These are phyloP conservation scores for Apogon hyalosoma DNA, from an alignment of 2,797 vertebrate species.

Conservation along the genomic window DNA sequence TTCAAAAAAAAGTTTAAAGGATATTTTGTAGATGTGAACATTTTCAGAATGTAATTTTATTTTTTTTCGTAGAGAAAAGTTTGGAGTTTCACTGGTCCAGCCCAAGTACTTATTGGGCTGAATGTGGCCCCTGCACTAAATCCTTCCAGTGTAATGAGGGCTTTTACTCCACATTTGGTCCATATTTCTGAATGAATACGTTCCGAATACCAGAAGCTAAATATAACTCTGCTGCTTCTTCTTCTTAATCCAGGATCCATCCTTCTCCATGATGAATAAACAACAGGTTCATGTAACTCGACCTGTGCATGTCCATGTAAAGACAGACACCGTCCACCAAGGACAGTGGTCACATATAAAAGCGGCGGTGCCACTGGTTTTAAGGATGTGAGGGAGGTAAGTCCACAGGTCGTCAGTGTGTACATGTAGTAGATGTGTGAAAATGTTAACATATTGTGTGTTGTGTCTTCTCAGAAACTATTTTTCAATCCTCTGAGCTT, in stretches of 20 bases:
- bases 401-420: not conserved
- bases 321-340: slow-evolving; percentile 45
- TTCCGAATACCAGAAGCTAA: slow-evolving; percentile 5
- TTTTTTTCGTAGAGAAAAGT: no score
- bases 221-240: slow-evolving; percentile 33
- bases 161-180: no score
- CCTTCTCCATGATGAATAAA: slow-evolving; percentile 29
- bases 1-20: no score
- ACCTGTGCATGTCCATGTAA: slow-evolving; percentile 51
- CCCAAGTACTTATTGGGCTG: no score
- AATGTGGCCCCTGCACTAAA: no score
- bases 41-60: no score
- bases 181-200: no score
- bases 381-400: slow-evolving; percentile 6
- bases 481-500: not conserved
- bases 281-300: slow-evolving; percentile 48
- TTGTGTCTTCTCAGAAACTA: not conserved
- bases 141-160: no score
- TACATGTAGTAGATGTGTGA: no score
- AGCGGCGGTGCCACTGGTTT: slow-evolving; percentile 7
- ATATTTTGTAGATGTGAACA: no score
- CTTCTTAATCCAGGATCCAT: slow-evolving; percentile 40
- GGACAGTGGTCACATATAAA: slow-evolving; percentile 64
- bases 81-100: no score
- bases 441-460: not conserved